Conservation (phyloP, 2,113 vertebrate genomes). For the Todiramphus saurophagus region DNA sequence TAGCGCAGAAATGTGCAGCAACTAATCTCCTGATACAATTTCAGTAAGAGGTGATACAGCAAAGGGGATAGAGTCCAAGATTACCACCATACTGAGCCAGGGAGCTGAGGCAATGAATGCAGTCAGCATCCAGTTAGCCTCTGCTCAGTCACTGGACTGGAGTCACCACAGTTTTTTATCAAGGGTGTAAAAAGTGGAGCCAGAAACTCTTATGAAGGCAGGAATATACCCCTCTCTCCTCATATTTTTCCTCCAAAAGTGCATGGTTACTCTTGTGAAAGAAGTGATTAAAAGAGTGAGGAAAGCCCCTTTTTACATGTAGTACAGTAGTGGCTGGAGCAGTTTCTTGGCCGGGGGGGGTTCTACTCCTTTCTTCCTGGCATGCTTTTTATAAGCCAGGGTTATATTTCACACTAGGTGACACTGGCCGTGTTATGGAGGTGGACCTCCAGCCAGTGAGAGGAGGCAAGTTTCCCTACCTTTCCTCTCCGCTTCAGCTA, state of each 20-base stretch:
- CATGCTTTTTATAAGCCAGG: background rate
- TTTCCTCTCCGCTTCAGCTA: background rate
- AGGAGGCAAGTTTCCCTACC: background rate
- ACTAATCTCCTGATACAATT: background rate
- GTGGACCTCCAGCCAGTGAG: accelerated
- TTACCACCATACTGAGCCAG: background rate
- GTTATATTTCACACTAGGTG: background rate
- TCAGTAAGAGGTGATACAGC: background rate
- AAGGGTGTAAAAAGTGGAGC: background rate
- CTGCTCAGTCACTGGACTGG: background rate
- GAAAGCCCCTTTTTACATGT: background rate
- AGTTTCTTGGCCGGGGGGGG: background rate
- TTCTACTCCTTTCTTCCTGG: background rate
- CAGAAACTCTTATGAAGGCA: background rate
- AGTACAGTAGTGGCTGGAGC: background rate
- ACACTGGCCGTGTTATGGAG: background rate
- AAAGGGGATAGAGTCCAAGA: background rate
- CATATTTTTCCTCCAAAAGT: accelerated
- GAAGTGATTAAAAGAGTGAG: background rate
- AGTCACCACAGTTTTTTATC: background rate
- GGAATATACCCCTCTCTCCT: background rate
- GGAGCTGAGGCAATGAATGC: background rate
- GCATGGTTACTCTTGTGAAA: background rate
- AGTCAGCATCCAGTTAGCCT: background rate
- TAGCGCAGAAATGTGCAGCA: background rate